These are phyloP conservation scores for Hystrix cristata DNA, from an alignment of 2,113 vertebrate genomes.

Conservation along the genomic window DNA sequence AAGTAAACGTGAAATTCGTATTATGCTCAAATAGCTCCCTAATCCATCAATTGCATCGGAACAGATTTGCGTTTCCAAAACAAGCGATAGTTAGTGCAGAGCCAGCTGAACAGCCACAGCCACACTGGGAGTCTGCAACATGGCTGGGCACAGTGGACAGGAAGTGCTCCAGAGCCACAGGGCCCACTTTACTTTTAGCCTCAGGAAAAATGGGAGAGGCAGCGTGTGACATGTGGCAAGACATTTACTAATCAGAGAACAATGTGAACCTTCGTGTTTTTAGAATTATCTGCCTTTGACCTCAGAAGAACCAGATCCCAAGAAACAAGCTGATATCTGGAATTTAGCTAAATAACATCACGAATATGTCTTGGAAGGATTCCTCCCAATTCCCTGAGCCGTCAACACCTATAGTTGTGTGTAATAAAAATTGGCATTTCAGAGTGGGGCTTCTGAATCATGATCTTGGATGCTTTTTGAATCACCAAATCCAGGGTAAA, in stretches of 20 bases:
- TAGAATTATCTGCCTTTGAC: not conserved
- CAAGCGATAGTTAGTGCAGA: not conserved
- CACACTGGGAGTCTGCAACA: accelerated
- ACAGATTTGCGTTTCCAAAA: slow-evolving; percentile 38
- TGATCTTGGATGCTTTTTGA: not conserved
- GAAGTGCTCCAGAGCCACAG: not conserved
- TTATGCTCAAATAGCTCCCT: slow-evolving; percentile 6
- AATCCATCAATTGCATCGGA: not conserved
- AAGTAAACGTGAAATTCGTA: slow-evolving; percentile 51
- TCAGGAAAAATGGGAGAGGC: not conserved
- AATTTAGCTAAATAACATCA: slow-evolving; percentile 28
- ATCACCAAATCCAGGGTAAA: slow-evolving; percentile 45
- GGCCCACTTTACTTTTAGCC: not conserved
- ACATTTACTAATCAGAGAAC: slow-evolving; percentile 27
- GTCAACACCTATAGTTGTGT: not conserved
- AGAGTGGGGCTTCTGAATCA: not conserved
- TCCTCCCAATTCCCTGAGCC: not conserved
- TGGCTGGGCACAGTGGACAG: accelerated
- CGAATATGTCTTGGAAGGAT: not conserved
- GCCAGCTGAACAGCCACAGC: not conserved
- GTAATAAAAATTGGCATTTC: slow-evolving; percentile 41
- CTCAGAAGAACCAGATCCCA: slow-evolving; percentile 1
- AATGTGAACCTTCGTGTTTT: not conserved
- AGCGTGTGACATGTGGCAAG: not conserved
- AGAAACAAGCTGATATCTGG: not conserved